A percentile compares a stretch with the other conserved stretches of the same genome.
These are phyloP conservation scores for Sphaeramia orbicularis DNA, from an alignment of 2,797 vertebrate genomes.

Conservation along the genomic window DNA sequence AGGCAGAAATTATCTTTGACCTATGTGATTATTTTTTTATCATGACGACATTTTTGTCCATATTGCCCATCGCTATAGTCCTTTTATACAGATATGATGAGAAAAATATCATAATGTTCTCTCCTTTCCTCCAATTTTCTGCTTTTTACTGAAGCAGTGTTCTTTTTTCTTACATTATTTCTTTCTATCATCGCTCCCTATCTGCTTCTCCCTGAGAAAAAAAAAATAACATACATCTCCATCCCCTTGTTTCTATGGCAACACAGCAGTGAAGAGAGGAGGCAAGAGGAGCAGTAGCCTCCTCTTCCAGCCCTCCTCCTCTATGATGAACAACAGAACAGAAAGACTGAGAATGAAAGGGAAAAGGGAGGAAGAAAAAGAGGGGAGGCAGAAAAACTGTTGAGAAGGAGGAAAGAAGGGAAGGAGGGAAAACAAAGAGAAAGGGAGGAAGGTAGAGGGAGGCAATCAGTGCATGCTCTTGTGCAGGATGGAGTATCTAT, in stretches of 20 bases:
- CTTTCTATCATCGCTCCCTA: conserved; percentile 28
- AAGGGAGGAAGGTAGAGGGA: conserved; percentile 58
- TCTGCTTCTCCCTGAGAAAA: conserved; percentile 73
- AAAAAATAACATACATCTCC: conserved; percentile 71
- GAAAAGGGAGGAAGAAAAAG: conserved; percentile 8
- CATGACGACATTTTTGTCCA: too few relatives aligned
- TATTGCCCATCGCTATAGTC: too few relatives aligned
- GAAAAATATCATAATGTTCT: too few relatives aligned
- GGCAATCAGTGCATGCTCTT: conserved; percentile 83
- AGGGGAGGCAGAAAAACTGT: conserved; percentile 11
- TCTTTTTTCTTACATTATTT: conserved; percentile 12
- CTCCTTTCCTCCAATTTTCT: conserved; percentile 1
- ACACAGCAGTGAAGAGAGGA: conserved; percentile 72
- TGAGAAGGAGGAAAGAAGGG: neutral
- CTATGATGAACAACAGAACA: conserved; percentile 61
- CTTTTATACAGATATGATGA: too few relatives aligned
- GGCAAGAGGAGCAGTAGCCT: conserved; percentile 49
- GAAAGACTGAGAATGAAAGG: conserved; percentile 49
- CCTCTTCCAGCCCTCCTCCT: conserved; percentile 72
- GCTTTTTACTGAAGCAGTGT: neutral
- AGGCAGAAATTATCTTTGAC: too few relatives aligned
- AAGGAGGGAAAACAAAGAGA: conserved; percentile 15
- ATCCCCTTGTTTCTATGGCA: conserved; percentile 85
- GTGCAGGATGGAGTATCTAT: conserved; percentile 90
- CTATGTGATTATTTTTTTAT: too few relatives aligned